A percentile compares a stretch with the other conserved stretches of the same genome.
Conservation (phyloP, 2,888 invertebrate genomes). For the Amiota minor region DNA sequence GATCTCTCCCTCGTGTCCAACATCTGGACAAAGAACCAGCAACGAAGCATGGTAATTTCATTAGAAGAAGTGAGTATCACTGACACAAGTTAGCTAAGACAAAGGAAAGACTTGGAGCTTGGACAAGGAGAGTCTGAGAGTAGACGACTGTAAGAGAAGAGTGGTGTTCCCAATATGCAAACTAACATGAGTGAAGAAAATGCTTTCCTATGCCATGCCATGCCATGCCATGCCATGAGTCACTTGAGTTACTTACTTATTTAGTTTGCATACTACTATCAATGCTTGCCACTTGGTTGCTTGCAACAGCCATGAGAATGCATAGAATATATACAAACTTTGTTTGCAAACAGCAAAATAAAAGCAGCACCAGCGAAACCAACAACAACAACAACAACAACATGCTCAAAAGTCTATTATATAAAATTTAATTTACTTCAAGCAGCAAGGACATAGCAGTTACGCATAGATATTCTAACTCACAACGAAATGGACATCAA, state of each 20-base stretch:
- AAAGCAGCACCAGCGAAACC: background rate
- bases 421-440: slow-evolving; percentile 58
- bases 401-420: slow-evolving; percentile 56
- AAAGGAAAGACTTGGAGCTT: background rate
- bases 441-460: slow-evolving; percentile 15
- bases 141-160: background rate
- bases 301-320: slow-evolving; percentile 2
- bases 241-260: background rate
- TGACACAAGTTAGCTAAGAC: background rate
- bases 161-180: too few species aligned
- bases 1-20: background rate
- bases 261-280: slow-evolving; percentile 8
- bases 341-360: too few species aligned
- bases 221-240: too few species aligned
- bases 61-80: background rate
- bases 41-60: slow-evolving; percentile 19
- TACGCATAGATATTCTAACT: background rate
- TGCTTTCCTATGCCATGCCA: too few species aligned
- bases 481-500: slow-evolving; percentile 18
- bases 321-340: background rate
- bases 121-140: background rate
- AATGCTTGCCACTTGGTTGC: slow-evolving; percentile 18
- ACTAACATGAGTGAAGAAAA: too few species aligned
- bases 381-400: slow-evolving; percentile 36
- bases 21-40: background rate